Conservation (phyloP, 2,113 vertebrate species). For the Lepisosteus osseus region DNA sequence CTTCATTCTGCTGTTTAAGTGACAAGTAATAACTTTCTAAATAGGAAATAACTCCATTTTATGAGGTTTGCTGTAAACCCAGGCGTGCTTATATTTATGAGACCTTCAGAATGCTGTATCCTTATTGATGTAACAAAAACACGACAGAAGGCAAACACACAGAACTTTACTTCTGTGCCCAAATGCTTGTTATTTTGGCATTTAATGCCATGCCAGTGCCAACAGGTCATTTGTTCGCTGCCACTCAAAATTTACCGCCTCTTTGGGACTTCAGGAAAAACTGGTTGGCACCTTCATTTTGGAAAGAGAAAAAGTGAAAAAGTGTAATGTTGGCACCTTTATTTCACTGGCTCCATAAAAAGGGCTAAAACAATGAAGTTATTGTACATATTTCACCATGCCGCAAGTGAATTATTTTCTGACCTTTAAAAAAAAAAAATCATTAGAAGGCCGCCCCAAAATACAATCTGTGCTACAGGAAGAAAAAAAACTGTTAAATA, state of each 20-base stretch:
- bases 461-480: too few relatives aligned
- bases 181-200: constrained; percentile 12
- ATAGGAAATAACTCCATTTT: not conserved
- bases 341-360: constrained; percentile 46
- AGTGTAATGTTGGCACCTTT: constrained; percentile 49
- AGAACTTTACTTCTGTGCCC: not conserved
- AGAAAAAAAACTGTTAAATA: constrained; percentile 32
- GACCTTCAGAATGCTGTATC: not conserved
- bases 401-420: constrained; percentile 56
- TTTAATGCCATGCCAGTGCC: constrained; percentile 27
- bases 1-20: too few relatives aligned
- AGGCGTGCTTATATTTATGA: not conserved
- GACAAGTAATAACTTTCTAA: not conserved
- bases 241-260: constrained; percentile 34
- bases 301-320: constrained; percentile 44
- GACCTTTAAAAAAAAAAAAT: constrained; percentile 60
- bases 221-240: constrained; percentile 32
- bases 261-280: constrained; percentile 51
- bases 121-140: not conserved
- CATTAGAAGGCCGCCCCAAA: constrained; percentile 38
- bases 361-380: constrained; percentile 55
- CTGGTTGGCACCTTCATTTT: constrained; percentile 34
- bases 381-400: constrained; percentile 48
- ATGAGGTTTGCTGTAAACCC: too few relatives aligned
- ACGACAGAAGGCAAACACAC: too few relatives aligned